These are phyloP conservation scores for Metopolophium dirhodum DNA, from an alignment of 1,140 invertebrate genomes.

Conservation along the genomic window DNA sequence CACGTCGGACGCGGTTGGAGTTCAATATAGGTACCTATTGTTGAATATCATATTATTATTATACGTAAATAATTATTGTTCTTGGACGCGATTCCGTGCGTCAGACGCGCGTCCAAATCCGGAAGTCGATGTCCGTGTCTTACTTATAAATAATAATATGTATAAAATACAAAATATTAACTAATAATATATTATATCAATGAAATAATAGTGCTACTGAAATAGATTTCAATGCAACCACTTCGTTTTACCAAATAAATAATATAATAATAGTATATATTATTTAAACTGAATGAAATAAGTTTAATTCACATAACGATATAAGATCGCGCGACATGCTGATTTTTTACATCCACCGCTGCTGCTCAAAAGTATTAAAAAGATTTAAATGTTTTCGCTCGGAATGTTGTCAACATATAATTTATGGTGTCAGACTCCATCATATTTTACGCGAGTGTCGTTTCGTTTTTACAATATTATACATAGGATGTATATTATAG, in stretches of 20 bases:
- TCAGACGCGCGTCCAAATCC: too few relatives aligned
- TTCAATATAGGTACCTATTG: too few relatives aligned
- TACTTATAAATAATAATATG: background rate
- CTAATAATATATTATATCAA: background rate
- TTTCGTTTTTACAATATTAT: background rate
- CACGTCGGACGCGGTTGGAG: too few relatives aligned
- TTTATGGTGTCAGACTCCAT: background rate
- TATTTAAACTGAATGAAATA: background rate
- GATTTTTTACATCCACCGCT: too few relatives aligned
- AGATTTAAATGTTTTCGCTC: background rate
- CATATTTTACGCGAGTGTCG: background rate
- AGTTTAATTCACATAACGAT: background rate
- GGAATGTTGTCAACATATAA: background rate
- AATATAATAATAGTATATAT: background rate
- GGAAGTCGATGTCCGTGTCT: background rate
- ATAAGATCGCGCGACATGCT: background rate
- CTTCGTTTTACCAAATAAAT: background rate
- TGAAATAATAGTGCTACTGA: background rate
- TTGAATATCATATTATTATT: too few relatives aligned
- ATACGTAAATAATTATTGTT: too few relatives aligned
- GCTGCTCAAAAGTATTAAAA: background rate
- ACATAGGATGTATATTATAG: background rate
- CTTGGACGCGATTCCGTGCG: too few relatives aligned
- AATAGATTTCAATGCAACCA: background rate
- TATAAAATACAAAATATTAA: too few relatives aligned